Conservation (phyloP, 2,113 vertebrate species). For the Lepidiolamprologus cunningtoni region DNA sequence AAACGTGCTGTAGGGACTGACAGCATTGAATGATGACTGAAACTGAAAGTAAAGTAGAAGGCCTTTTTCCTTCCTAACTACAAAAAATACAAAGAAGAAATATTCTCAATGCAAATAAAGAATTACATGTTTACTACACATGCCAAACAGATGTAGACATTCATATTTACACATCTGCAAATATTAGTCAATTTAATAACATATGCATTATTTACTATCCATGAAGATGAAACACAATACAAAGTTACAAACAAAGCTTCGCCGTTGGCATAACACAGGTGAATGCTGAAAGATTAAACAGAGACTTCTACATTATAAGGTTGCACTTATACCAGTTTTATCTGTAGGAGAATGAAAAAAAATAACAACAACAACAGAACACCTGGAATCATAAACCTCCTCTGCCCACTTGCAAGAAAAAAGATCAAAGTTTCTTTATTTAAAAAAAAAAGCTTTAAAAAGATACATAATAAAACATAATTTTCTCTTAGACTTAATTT, state of each 20-base stretch:
- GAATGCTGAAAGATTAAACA: rapidly evolving
- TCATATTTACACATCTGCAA: background rate
- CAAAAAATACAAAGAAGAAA: background rate
- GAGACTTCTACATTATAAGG: background rate
- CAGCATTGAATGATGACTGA: background rate
- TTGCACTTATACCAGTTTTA: background rate
- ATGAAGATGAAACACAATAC: background rate
- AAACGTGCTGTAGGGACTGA: background rate
- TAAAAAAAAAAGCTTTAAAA: rapidly evolving
- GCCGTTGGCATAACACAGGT: background rate
- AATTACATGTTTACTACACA: background rate
- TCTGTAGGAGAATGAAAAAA: rapidly evolving
- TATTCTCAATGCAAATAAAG: background rate
- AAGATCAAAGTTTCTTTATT: background rate
- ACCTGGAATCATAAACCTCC: background rate
- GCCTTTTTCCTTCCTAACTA: background rate
- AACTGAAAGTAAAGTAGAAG: background rate
- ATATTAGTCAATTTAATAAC: background rate
- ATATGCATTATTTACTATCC: background rate
- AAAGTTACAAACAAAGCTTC: background rate
- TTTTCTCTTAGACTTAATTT: rapidly evolving
- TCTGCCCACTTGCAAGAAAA: background rate
- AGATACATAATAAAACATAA: background rate
- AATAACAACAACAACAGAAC: background rate
- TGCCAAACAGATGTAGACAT: background rate